Conservation (phyloP, 35 echinoderm and acorn worm genomes). For the Apostichopus japonicus region DNA sequence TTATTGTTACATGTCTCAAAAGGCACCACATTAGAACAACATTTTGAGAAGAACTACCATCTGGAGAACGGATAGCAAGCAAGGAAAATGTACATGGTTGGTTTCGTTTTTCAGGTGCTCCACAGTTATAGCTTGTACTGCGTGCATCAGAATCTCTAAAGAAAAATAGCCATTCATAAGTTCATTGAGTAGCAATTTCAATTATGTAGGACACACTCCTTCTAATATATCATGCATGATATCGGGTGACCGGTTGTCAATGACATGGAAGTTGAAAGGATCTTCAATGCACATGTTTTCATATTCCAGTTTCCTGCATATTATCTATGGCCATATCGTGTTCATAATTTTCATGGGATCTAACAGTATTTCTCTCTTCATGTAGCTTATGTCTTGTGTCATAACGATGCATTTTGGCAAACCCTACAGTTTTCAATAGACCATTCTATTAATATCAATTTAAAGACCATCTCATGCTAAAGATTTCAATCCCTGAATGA, state of each 20-base stretch:
- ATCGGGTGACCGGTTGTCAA: too few relatives aligned
- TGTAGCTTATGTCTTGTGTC: neutral
- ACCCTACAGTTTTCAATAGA: conserved; percentile 60
- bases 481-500: conserved; percentile 12
- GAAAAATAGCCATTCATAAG: conserved; percentile 23
- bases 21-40: conserved; percentile 64
- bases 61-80: conserved; percentile 11
- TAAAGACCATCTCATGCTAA: conserved; percentile 29
- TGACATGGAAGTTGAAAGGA: too few relatives aligned
- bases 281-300: neutral
- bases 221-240: too few relatives aligned
- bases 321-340: neutral
- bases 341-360: conserved; percentile 10
- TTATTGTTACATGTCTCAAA: conserved; percentile 12
- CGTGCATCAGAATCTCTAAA: conserved; percentile 26
- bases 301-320: neutral
- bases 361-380: neutral
- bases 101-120: neutral
- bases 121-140: conserved; percentile 55
- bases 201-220: too few relatives aligned
- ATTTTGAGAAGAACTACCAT: conserved; percentile 55
- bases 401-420: conserved; percentile 54
- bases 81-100: conserved; percentile 10
- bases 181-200: too few relatives aligned
- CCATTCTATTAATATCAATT: conserved; percentile 40